Evolutionary conservation across 2,113 vertebrate genomes (phyloP), one percentile per base, ranked within the genome.

Genomic region (Paratilapia polleni): DNA sequence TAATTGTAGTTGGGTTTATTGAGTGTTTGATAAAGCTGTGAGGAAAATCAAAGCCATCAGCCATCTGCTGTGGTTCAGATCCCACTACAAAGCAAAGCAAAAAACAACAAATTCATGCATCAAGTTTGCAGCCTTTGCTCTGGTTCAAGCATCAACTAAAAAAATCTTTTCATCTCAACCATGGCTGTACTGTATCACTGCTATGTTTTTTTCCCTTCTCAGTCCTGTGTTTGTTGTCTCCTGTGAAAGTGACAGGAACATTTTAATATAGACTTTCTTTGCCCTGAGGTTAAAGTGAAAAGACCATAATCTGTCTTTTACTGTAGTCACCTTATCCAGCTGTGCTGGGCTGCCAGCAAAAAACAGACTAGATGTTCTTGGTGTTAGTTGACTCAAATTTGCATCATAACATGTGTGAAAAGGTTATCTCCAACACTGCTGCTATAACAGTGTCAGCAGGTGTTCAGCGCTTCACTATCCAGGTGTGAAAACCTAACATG

Each of bases 11-110:
- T 28, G 52, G 8, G 19, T 38, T 81, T 84, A 60, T 78, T 22
- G 54, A 85, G 79, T 52, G 70, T 81, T 66, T 88, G 77, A 80
- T 58, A 60, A 57, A 70, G 68, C 78, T 81, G 64, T 82, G 87
- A 63, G 58, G 47, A 28, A 58, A 83, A 81, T 90, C 86, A 83
- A 87, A 83, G 70, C 49, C 68, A 14, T 52, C 82, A 63, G 68
- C 56, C 81, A 79, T 85, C 83, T 89, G 38, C 78, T 87, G 82
- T 58, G 73, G 59, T 88, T 85, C 82, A 63, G 38, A 54, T 26
- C 38, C 22, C 59, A 52, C 54, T 66, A 19, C 52, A 78, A 14
- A 28, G 47, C 28, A 78, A 64, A 64, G 3, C 61, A 64, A 56
- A 20, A 81, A 87, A 78, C 47, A 49, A 15, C 5, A 70, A 36